Evolutionary conservation across 2,888 invertebrate species (phyloP), one percentile per base, ranked within the genome.

Genomic region (Dimorphilus gyrociliatus): DNA sequence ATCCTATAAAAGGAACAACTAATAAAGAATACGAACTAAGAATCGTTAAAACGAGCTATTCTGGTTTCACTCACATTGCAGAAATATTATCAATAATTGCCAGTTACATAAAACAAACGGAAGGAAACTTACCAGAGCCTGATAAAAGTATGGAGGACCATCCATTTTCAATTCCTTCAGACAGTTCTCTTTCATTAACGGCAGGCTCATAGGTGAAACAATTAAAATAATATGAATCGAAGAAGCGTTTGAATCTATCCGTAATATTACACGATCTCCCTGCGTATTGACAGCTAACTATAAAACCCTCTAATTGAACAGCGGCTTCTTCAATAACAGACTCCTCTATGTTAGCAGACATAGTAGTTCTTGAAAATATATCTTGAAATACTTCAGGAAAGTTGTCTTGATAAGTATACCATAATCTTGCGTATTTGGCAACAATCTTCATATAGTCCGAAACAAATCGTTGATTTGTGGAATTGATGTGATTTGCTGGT

Each of bases 101-200:
- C n/a, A n/a, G n/a, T n/a, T n/a, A n/a, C n/a, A n/a, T n/a, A n/a
- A n/a, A n/a, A n/a, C n/a, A n/a, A n/a, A n/a, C n/a, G n/a, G n/a
- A n/a, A n/a, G n/a, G n/a, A n/a, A n/a, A n/a, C n/a, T n/a, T n/a
- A n/a, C n/a, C n/a, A 21, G 29, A 30, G 3, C 39, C 41, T 8
- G 39, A 33, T 3, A 40, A 27, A 6, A 41, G 19, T 12, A 41
- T 32, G 12, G 34, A 18, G 7, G 39, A 40, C 41, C 41, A 41
- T n/a, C 41, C 41, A 29, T 41, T 40, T 31, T 41, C 39, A 19
- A 41, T 41, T 3, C 40, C 40, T 19, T 40, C 40, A 4, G 38
- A 30, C 14, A 40, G 27, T n/a, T n/a, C n/a, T n/a, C n/a, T 16
- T 19, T 36, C 39, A 7, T 16, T 21, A 3, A 26, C 27, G 4